phyloP scores from a whole-genome alignment of 2,797 vertebrate species.

The Artibeus lituratus region DNA sequence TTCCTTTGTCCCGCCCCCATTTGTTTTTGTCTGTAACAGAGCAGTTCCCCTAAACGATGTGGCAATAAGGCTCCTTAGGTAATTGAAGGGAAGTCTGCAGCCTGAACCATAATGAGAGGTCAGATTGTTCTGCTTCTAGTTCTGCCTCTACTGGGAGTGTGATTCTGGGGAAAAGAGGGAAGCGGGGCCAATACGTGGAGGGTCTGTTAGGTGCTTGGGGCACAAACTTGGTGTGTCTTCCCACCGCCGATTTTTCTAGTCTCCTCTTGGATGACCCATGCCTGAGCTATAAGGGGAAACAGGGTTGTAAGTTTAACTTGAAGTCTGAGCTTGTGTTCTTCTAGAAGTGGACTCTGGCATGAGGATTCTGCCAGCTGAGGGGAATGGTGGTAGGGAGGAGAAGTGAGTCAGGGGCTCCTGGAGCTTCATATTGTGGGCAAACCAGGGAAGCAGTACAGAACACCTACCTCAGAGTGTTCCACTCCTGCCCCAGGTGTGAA shows the following conservation, averaged over 20 bases:
- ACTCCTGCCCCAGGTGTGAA: not conserved
- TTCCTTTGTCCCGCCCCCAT: too few relatives aligned
- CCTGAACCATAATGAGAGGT: not conserved
- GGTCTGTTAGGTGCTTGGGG: not conserved
- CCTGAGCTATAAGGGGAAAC: not conserved
- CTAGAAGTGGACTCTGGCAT: not conserved
- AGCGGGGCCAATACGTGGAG: fast-evolving
- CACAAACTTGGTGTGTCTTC: too few relatives aligned
- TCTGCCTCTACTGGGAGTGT: not conserved
- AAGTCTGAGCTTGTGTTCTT: not conserved
- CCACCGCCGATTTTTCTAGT: not conserved
- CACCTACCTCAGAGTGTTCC: not conserved
- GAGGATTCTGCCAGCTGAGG: not conserved
- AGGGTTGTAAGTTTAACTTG: not conserved
- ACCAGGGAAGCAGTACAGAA: not conserved
- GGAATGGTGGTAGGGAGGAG: not conserved
- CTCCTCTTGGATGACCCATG: not conserved
- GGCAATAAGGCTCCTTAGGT: not conserved
- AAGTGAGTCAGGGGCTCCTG: not conserved
- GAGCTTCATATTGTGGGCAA: not conserved
- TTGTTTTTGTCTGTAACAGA: not conserved
- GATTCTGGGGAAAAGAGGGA: not conserved
- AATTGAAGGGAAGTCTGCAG: not conserved
- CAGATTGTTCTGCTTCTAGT: not conserved
- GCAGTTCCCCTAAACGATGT: not conserved